Base-by-base conservation (phyloP, 2,888 invertebrate species). In the Caenorhabditis sinica region DNA sequence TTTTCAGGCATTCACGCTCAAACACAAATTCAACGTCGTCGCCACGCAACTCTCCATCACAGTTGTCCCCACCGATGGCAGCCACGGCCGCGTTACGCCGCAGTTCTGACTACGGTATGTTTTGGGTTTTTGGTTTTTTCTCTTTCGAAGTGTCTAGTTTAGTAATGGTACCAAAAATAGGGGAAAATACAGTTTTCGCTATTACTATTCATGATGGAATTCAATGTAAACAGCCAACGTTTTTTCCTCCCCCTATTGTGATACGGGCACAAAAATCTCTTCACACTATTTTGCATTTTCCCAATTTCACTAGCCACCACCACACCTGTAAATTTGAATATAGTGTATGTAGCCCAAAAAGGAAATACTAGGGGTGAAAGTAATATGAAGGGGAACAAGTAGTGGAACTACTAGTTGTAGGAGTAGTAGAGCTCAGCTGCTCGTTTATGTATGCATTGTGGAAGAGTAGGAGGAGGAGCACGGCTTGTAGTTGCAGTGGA, bases 31-130 rank as follows among this genome's bases (percentile, higher is more conserved):
- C 87, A 43, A 75, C 74, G 20, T 84, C 85, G 11, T 85, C 86
- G 43, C 86, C 86, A 28, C 80, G 85, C 33, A 82, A 77, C 65
- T 86, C 86, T 17, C 75, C 85, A 33, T 86, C 84, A n/a, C 86
- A 86, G 56, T 53, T 82, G 28, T 86, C 86, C 45, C 87, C 87
- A 56, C 86, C 86, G 53, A 87, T 87, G 87, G 87, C 87, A 61
- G 87, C 87, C 20, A 83, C 87, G n/a, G 85, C 87, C 56, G 85
- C 87, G 61, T 61, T 87, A 36, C 84, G 87, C 20, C 80, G 87
- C 49, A 86, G 86, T 65, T 87, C 87, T 15, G 87, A 87, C 60
- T 87, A 87, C 72, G 87, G 87, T 86, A 74, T 36, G 83, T 49
- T 28, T n/a, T n/a, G n/a, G n/a, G n/a, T n/a, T n/a, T n/a, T n/a